Conservation (phyloP, 2,113 vertebrate species). For the Brachionichthys hirsutus region DNA sequence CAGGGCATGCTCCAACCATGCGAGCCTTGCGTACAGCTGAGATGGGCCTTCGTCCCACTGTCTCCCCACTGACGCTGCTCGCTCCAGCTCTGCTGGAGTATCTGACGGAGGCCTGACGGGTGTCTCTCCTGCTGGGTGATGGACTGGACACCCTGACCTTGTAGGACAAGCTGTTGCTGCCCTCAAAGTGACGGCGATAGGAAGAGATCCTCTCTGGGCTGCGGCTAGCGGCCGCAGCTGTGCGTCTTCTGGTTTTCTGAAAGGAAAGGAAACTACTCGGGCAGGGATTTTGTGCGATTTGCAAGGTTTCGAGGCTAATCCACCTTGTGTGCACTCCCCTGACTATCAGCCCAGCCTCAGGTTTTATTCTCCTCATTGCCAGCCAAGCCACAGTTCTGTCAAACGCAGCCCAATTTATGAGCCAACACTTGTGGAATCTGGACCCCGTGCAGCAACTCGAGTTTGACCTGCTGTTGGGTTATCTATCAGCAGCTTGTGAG, state of each 20-base stretch:
- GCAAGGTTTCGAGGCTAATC: constrained; percentile 11
- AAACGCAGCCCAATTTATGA: constrained; percentile 50
- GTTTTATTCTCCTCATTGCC: constrained; percentile 52
- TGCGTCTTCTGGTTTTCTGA: constrained; percentile 20
- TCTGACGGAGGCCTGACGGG: constrained; percentile 57
- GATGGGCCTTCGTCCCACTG: constrained; percentile 63
- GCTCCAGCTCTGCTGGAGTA: constrained; percentile 49
- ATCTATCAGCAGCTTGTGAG: constrained; percentile 72
- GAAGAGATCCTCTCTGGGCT: constrained; percentile 79
- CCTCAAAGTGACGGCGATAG: constrained; percentile 79
- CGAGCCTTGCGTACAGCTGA: constrained; percentile 67
- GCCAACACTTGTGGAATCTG: constrained; percentile 72
- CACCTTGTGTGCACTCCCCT: constrained; percentile 13
- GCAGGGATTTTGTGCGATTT: constrained; percentile 13
- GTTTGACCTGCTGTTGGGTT: constrained; percentile 57
- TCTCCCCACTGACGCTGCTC: constrained; percentile 51
- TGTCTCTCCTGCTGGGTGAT: constrained; percentile 67
- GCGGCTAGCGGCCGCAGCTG: constrained; percentile 44
- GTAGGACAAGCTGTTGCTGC: constrained; percentile 62
- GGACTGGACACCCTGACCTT: constrained; percentile 78
- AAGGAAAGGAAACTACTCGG: background rate
- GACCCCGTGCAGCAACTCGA: constrained; percentile 61
- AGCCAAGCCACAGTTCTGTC: constrained; percentile 29
- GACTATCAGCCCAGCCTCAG: constrained; percentile 2
- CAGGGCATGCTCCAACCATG: constrained; percentile 56